These are phyloP conservation scores for Palaemon carinicauda DNA, from an alignment of 1,140 invertebrate genomes.

Conservation along the genomic window DNA sequence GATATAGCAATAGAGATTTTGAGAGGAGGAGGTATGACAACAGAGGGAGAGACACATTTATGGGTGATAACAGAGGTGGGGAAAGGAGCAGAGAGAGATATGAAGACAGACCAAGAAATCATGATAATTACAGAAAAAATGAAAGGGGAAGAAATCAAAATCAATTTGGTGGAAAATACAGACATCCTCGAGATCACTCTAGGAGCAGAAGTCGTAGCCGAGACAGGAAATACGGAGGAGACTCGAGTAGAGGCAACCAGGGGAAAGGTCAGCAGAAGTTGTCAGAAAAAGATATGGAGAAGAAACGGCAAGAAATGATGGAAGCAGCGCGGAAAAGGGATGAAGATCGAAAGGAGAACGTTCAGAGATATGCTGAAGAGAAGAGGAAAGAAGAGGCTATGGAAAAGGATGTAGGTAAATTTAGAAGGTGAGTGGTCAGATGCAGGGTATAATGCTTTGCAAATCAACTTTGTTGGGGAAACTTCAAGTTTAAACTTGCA, in stretches of 20 bases:
- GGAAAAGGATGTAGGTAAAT: constrained; percentile 11
- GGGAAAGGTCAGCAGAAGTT: background rate
- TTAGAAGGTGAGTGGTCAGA: constrained; percentile 4
- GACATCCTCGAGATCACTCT: background rate
- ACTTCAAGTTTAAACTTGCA: too few relatives aligned
- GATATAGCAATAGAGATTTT: background rate
- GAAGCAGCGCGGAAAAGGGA: constrained; percentile 32
- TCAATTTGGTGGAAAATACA: background rate
- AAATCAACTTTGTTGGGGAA: too few relatives aligned
- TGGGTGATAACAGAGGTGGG: background rate
- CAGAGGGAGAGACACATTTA: background rate
- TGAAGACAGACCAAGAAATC: background rate
- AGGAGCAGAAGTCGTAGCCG: background rate
- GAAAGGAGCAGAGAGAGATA: constrained; percentile 8
- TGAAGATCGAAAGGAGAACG: constrained; percentile 29
- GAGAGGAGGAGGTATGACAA: background rate
- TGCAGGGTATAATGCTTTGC: too few relatives aligned
- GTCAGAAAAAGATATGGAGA: constrained; percentile 27
- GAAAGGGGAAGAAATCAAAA: too few relatives aligned
- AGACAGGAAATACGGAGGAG: background rate
- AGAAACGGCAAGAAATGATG: constrained; percentile 30
- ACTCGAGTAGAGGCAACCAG: background rate
- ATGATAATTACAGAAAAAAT: too few relatives aligned
- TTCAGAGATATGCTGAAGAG: constrained; percentile 11
- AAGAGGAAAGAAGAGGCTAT: constrained; percentile 21